Conservation (phyloP, 2,113 vertebrate species). For the Nothobranchius furzeri region DNA sequence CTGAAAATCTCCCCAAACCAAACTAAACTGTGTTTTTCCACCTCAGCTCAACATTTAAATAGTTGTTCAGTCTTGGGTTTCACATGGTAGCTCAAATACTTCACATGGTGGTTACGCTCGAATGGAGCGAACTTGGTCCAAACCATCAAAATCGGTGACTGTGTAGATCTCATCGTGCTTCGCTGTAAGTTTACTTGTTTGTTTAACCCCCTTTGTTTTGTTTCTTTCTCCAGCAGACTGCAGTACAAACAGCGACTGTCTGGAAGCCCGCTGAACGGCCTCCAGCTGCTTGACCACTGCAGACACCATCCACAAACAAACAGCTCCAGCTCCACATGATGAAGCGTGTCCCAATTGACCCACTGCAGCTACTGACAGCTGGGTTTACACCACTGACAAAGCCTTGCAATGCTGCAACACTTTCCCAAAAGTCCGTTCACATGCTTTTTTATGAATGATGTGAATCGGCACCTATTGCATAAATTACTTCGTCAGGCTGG, state of each 20-base stretch:
- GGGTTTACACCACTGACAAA: constrained; percentile 38
- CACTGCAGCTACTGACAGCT: constrained; percentile 51
- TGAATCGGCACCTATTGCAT: not conserved
- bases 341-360: constrained; percentile 50
- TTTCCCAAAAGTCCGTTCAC: constrained; percentile 8
- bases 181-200: constrained; percentile 59
- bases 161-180: constrained; percentile 45
- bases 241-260: constrained; percentile 69
- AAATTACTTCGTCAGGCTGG: not conserved
- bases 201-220: constrained; percentile 22
- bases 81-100: constrained; percentile 54
- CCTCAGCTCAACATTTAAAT: constrained; percentile 62
- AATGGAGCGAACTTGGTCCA: constrained; percentile 41
- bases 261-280: constrained; percentile 62
- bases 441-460: not conserved
- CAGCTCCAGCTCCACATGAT: constrained; percentile 51
- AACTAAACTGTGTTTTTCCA: constrained; percentile 58
- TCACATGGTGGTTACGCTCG: constrained; percentile 40
- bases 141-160: constrained; percentile 40
- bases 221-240: constrained; percentile 40
- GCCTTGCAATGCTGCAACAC: constrained; percentile 8
- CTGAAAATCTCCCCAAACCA: constrained; percentile 52
- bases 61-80: constrained; percentile 66
- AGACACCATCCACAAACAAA: constrained; percentile 66
- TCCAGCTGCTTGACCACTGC: constrained; percentile 63